Percentiles rank a stretch among this genome's conserved stretches.
Evolutionary conservation across 2,888 invertebrate genomes (phyloP).

Genomic region (Didymodactylos carnosus): DNA sequence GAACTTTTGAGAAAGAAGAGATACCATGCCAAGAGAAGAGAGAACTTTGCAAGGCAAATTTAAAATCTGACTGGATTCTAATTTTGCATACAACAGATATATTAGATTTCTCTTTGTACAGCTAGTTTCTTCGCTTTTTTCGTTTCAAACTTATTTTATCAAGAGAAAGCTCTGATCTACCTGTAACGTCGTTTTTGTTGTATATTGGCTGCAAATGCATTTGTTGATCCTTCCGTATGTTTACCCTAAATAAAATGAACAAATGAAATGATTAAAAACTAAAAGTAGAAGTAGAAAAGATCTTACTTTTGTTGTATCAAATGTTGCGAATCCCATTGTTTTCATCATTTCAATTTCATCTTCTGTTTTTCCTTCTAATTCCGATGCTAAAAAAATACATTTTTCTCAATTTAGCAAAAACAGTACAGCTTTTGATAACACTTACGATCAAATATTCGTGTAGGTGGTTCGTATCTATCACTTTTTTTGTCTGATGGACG

Average conservation of each 20-base stretch:
- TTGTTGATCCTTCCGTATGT: constrained; percentile 67
- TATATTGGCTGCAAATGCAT: constrained; percentile 79
- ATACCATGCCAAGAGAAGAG: too few species aligned
- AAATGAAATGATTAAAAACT: constrained; percentile 3
- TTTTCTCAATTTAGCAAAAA: too few species aligned
- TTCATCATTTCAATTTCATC: constrained; percentile 53
- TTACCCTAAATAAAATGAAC: constrained; percentile 41
- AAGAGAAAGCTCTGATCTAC: background rate
- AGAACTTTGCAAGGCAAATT: too few species aligned
- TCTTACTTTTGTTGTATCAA: constrained; percentile 63
- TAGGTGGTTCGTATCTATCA: background rate
- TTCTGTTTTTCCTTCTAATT: constrained; percentile 67
- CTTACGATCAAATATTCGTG: background rate
- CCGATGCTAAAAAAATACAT: constrained; percentile 28
- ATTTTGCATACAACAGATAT: too few species aligned
- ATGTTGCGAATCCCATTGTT: constrained; percentile 85
- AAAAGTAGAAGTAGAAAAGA: background rate
- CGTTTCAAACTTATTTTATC: too few species aligned
- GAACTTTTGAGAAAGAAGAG: constrained; percentile 10
- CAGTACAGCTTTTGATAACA: too few species aligned
- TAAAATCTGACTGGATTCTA: too few species aligned
- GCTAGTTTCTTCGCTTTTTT: too few species aligned
- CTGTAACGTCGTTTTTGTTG: constrained; percentile 74
- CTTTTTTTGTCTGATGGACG: too few species aligned
- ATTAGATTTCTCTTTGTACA: too few species aligned